phyloP scores from a whole-genome alignment of 2,888 invertebrate genomes.

The Philhelius pedissequus region DNA sequence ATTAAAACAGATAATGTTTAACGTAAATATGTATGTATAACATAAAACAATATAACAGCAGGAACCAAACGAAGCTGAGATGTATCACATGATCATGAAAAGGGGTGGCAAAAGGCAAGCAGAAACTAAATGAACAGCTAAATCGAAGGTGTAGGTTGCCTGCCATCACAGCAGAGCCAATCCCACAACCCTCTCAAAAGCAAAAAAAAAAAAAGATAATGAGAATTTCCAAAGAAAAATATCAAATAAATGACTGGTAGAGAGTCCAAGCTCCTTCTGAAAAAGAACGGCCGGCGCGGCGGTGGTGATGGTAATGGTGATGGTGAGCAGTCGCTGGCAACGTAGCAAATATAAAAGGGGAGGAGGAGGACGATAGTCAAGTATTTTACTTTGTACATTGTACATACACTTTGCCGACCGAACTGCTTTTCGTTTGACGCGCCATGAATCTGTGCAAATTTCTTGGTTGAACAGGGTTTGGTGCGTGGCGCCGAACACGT shows the following conservation, averaged over 20 bases:
- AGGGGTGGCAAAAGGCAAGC: constrained; percentile 36
- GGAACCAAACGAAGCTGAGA: background rate
- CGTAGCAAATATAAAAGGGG: background rate
- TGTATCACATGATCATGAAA: background rate
- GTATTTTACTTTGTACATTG: constrained; percentile 35
- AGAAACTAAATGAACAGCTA: constrained; percentile 54
- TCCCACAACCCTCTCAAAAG: constrained; percentile 11
- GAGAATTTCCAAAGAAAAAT: constrained; percentile 47
- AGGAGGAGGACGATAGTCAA: background rate
- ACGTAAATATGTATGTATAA: background rate
- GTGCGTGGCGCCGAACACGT: constrained; percentile 75
- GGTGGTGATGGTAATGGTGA: background rate
- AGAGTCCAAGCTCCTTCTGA: background rate
- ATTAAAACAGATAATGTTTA: background rate
- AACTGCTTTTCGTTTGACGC: constrained; percentile 14
- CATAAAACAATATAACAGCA: background rate
- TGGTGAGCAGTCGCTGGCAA: background rate
- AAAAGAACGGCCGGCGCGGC: background rate
- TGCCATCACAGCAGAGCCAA: background rate
- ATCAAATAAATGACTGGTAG: constrained; percentile 51
- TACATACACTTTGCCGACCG: constrained; percentile 15
- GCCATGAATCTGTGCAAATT: constrained; percentile 66
- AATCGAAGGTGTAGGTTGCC: constrained; percentile 32
- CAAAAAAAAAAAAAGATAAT: constrained; percentile 45
- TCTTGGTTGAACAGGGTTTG: constrained; percentile 53